Percentiles rank a stretch among this genome's conserved stretches.
Conservation (phyloP, 2,888 invertebrate species). For the Melanostoma scalare region DNA sequence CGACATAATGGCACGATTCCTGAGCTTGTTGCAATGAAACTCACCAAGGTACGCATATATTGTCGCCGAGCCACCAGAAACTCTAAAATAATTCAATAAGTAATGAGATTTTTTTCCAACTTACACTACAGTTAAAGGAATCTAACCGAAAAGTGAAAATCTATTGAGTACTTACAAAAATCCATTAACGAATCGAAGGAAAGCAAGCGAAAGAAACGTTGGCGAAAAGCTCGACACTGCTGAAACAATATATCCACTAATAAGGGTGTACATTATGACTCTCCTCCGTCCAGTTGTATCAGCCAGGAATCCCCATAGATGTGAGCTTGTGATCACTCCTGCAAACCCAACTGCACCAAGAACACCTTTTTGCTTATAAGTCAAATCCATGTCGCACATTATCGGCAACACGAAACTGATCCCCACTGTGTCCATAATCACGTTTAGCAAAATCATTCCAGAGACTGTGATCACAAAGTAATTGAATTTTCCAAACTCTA, state of each 20-base stretch:
- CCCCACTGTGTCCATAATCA: constrained; percentile 81
- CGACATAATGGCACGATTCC: constrained; percentile 81
- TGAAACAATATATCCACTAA: constrained; percentile 82
- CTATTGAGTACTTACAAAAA: constrained; percentile 81
- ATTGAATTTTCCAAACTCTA: constrained; percentile 83
- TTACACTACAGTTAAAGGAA: no score
- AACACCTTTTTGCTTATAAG: constrained; percentile 80
- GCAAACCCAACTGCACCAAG: constrained; percentile 80
- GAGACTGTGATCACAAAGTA: constrained; percentile 81
- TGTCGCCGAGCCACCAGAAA: constrained; percentile 82
- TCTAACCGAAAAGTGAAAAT: no score
- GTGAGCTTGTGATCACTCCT: constrained; percentile 83
- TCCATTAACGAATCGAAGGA: constrained; percentile 83
- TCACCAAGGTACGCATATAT: constrained; percentile 83
- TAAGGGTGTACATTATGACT: constrained; percentile 81
- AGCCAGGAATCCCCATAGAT: constrained; percentile 84
- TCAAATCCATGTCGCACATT: constrained; percentile 81
- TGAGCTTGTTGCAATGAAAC: constrained; percentile 82
- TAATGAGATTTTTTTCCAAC: neutral
- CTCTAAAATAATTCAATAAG: constrained; percentile 68
- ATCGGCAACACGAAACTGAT: constrained; percentile 83
- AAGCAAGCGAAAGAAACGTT: constrained; percentile 82
- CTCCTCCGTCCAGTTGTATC: constrained; percentile 83
- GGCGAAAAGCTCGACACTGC: constrained; percentile 82
- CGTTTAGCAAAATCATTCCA: constrained; percentile 83